Conservation (phyloP, 2,113 vertebrate genomes). For the Myiozetetes cayanensis region DNA sequence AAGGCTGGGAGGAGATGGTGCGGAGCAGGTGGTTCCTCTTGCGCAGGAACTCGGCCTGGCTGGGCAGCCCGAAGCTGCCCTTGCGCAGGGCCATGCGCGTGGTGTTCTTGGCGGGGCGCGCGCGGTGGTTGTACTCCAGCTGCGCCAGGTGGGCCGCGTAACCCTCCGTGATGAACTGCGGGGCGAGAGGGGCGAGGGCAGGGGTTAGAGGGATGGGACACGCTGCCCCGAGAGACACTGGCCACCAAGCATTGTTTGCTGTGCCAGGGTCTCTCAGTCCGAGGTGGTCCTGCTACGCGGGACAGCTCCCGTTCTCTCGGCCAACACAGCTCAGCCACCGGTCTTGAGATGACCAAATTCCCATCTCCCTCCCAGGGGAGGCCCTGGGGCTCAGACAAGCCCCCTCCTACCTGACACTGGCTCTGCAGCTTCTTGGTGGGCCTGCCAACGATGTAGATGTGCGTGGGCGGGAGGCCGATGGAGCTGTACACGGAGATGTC, state of each 20-base stretch:
- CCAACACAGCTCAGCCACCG: background rate
- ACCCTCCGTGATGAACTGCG: conserved; percentile 93
- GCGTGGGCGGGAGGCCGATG: conserved; percentile 87
- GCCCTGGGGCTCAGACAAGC: background rate
- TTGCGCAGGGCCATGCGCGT: conserved; percentile 93
- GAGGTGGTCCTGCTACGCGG: fast-evolving
- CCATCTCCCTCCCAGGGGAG: background rate
- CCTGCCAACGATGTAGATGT: conserved; percentile 96
- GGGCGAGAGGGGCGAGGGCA: background rate
- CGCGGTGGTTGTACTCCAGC: conserved; percentile 92
- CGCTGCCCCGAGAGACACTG: fast-evolving
- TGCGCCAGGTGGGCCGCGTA: conserved; percentile 95
- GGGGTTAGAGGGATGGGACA: background rate
- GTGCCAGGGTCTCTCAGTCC: background rate
- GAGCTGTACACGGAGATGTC: conserved; percentile 94
- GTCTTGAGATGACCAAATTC: background rate
- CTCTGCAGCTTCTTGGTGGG: conserved; percentile 94
- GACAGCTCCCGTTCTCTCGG: background rate
- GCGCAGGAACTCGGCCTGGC: conserved; percentile 91
- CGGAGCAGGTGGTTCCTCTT: conserved; percentile 94
- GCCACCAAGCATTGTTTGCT: fast-evolving
- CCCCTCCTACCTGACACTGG: conserved; percentile 89
- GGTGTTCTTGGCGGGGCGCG: conserved; percentile 87
- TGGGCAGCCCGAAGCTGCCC: conserved; percentile 91
- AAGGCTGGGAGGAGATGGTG: conserved; percentile 90